These are phyloP conservation scores for Drosophila ironensis DNA, from an alignment of 1,140 invertebrate species.

Conservation along the genomic window DNA sequence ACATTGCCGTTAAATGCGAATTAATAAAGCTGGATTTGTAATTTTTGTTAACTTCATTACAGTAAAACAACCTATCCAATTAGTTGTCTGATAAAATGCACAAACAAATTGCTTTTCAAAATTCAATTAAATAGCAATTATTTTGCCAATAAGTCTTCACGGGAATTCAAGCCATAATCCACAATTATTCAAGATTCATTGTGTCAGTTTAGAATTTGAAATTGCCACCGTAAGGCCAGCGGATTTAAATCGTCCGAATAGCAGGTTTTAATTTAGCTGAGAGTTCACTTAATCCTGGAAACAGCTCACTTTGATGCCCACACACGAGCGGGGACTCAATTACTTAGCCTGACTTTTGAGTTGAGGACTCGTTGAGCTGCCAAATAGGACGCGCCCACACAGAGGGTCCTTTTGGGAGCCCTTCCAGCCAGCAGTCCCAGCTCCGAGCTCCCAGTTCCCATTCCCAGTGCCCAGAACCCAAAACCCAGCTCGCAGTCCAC, in stretches of 20 bases:
- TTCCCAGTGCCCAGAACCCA: not conserved
- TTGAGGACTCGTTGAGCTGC: conserved; percentile 3
- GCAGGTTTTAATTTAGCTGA: conserved; percentile 27
- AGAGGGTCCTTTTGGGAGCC: conserved; percentile 5
- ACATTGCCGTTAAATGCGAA: not conserved
- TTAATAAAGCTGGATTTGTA: not conserved
- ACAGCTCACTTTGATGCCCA: conserved; percentile 19
- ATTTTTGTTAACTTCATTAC: not conserved
- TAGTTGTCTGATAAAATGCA: too few relatives aligned
- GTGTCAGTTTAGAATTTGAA: not conserved
- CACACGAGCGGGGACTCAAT: conserved; percentile 15
- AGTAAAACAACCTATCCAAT: too few relatives aligned
- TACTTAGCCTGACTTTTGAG: conserved; percentile 26
- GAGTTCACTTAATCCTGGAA: conserved; percentile 6
- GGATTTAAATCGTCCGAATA: not conserved
- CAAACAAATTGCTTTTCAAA: too few relatives aligned
- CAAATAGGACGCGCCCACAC: conserved; percentile 16
- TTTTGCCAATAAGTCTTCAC: too few relatives aligned
- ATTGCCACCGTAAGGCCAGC: not conserved
- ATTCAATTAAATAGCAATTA: too few relatives aligned
- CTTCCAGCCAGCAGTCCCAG: too few relatives aligned
- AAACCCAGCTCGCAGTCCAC: not conserved
- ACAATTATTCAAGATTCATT: too few relatives aligned
- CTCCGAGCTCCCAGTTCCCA: not conserved
- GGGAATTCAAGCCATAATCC: too few relatives aligned